Conservation (phyloP, 2,113 vertebrate genomes). For the Pao palembangensis region DNA sequence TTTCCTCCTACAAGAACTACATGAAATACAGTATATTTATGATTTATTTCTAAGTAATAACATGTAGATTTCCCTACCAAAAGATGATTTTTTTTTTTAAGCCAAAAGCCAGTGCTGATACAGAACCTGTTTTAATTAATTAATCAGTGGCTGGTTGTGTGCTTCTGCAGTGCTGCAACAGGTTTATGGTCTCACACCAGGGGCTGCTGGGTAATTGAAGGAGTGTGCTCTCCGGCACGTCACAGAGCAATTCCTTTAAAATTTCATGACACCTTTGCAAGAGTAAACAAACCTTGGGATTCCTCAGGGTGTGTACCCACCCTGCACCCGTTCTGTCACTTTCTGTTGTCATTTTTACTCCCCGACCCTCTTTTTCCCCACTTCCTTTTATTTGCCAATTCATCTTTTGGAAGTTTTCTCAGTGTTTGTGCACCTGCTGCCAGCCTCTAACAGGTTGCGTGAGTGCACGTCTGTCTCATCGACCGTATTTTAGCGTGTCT, state of each 20-base stretch:
- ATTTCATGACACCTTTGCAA: slow-evolving; percentile 66
- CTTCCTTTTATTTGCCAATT: too few relatives aligned
- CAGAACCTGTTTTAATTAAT: too few relatives aligned
- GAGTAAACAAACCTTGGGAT: slow-evolving; percentile 68
- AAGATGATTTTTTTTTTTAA: too few relatives aligned
- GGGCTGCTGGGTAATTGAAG: slow-evolving; percentile 70
- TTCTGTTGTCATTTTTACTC: background rate
- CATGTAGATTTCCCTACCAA: too few relatives aligned
- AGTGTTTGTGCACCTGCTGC: slow-evolving; percentile 18
- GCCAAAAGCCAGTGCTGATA: too few relatives aligned
- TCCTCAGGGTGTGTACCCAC: slow-evolving; percentile 53
- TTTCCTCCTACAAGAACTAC: too few relatives aligned
- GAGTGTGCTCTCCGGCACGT: slow-evolving; percentile 63
- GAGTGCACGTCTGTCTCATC: background rate
- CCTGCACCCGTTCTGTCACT: slow-evolving; percentile 35
- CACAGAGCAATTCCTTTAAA: slow-evolving; percentile 63
- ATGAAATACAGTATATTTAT: too few relatives aligned
- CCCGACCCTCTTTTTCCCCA: slow-evolving; percentile 15
- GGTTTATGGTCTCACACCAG: slow-evolving; percentile 66
- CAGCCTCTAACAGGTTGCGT: slow-evolving; percentile 32
- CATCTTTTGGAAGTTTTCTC: background rate
- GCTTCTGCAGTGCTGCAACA: slow-evolving; percentile 42
- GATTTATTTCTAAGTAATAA: too few relatives aligned
- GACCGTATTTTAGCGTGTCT: slow-evolving; percentile 31
- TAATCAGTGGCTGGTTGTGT: too few relatives aligned